Evolutionary conservation across 2,888 invertebrate genomes (phyloP), one percentile per base, ranked within the genome.

Genomic region (Drosophila longiperda): DNA sequence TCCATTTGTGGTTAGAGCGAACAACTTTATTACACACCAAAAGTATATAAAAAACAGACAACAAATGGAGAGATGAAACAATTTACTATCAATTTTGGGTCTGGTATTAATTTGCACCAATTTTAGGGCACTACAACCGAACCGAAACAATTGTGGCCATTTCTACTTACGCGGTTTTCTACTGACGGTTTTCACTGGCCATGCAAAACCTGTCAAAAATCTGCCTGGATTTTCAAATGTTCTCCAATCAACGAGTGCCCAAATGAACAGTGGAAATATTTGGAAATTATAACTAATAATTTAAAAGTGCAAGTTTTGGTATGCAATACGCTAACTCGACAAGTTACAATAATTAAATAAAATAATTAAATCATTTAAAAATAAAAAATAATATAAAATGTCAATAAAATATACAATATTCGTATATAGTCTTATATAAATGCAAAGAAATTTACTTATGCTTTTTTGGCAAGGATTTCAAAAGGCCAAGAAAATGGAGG

Each of bases 11-110:
- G 89, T 75, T 78, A 53, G 66, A 75, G 50, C 75, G 75, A 58
- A 74, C 74, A 89, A 79, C 73, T 84, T 89, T 83, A 89, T 86
- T 86, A 88, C 80, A 61, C 61, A 49, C 75, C 69, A 74, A 73
- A 71, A 76, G 75, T 84, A 71, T 64, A 20, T 32, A 23, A 26
- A 49, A 17, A n/a, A n/a, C 4, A 15, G 1, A 58, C 36, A 49
- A 45, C 60, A 34, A 57, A 69, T 67, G 58, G 54, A 54, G 52
- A 76, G 52, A 73, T 76, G 76, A 69, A 70, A 73, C 71, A 83
- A 74, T 86, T 86, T 80, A 81, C 83, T 74, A 80, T 74, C 69
- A 86, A 86, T 84, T 86, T 81, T 66, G 69, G 48, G 40, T 58
- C 73, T 57, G 71, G 81, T 80, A 88, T 66, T 88, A 88, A 86